These are phyloP conservation scores for Harpegnathos saltator DNA, from an alignment of 1,140 invertebrate genomes.

Conservation along the genomic window DNA sequence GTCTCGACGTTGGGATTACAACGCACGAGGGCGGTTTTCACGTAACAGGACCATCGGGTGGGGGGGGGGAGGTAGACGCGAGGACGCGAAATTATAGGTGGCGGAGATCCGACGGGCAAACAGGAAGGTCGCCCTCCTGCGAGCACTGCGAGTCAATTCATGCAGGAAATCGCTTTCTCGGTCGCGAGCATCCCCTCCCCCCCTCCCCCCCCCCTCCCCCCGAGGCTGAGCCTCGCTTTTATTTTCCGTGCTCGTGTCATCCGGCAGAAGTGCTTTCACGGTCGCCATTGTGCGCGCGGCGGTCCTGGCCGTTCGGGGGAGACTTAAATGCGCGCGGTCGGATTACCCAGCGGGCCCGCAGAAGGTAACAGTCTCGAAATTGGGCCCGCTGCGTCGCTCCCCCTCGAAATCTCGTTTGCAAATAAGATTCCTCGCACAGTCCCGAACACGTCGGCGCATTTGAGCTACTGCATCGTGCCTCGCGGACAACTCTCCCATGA, in stretches of 20 bases:
- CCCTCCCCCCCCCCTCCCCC: neutral
- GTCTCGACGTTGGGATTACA: constrained; percentile 14
- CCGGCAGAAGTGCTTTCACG: constrained; percentile 61
- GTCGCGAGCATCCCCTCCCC: constrained; percentile 59
- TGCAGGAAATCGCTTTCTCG: constrained; percentile 76
- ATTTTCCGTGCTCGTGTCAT: constrained; percentile 40
- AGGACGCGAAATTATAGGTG: neutral
- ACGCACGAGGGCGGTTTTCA: constrained; percentile 59
- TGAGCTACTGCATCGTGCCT: neutral
- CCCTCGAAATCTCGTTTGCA: constrained; percentile 72
- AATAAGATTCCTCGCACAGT: constrained; percentile 73
- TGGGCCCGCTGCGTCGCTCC: constrained; percentile 30
- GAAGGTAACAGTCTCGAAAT: constrained; percentile 53
- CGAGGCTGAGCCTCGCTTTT: neutral
- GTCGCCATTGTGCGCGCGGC: constrained; percentile 51
- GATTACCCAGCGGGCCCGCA: constrained; percentile 38
- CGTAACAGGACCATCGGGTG: constrained; percentile 71
- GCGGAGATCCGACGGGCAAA: constrained; percentile 68
- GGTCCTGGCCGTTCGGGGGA: constrained; percentile 15
- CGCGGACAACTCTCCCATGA: constrained; percentile 41
- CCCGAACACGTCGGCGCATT: constrained; percentile 7
- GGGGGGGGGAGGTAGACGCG: constrained; percentile 10
- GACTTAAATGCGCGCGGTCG: constrained; percentile 38
- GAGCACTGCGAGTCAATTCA: constrained; percentile 71
- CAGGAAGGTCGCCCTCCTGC: constrained; percentile 64